Evolutionary conservation across 2,797 vertebrate genomes (phyloP), one percentile per base, ranked within the genome.

Genomic region (Myotis pilosus): DNA sequence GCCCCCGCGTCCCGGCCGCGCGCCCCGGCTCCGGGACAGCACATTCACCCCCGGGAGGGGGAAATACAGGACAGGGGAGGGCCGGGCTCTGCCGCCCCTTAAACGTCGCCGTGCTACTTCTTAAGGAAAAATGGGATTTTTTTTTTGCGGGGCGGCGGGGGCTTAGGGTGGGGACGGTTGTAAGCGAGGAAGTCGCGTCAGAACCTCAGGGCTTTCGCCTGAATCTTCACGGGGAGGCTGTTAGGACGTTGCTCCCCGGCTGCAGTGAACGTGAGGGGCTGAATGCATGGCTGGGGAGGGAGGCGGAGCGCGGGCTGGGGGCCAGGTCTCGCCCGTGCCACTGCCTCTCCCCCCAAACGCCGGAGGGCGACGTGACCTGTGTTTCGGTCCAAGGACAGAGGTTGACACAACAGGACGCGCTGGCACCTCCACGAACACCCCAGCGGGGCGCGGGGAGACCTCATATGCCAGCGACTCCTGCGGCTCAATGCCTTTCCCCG

Each of bases 41-140:
- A 13, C 49, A 2, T 51, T 17, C 22, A 2, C 33, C 76, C 33
- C 53, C 13, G n/a, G 33, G n/a, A 64, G 49, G 6, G 2, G 5
- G 25, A 49, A 72, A 17, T 33, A 72, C 23, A 60, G 19, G 36
- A 53, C 25, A 8, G 13, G 17, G 1, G 8, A 20, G 38, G 3
- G 11, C 10, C 8, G 15, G 17, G 1, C 44, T 53, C 20, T n/a
- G 12, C 20, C 0, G 5, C 25, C 53, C 25, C 1, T 20, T n/a
- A 8, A 17, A 20, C 17, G 22, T 23, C 25, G 15, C 2, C 38
- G 2, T 49, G 5, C 28, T 6, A 3, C 12, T 28, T 64, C 17
- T 33, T 9, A 64, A 64, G 15, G 7, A 15, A 33, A 66, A 66
- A 33, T 6, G 3, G 13, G 51, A 55, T 20, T 22, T 22, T 55